Base-by-base conservation (phyloP, 2,113 vertebrate genomes). In the Mus pahari region DNA sequence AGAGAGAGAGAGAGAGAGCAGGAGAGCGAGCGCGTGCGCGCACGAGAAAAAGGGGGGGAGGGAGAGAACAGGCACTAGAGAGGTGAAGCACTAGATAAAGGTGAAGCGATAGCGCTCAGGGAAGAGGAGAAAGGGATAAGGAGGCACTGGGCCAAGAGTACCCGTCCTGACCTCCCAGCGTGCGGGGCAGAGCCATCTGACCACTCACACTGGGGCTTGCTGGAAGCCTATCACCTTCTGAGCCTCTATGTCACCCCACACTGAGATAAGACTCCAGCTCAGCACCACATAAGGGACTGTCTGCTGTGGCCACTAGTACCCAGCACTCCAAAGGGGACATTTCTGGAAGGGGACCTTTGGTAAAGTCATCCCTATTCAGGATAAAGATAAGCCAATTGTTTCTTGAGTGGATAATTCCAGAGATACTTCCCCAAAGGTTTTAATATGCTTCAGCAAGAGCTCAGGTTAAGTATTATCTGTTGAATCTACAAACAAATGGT, bases 321-420 rank as follows among this genome's bases (percentile, higher is more conserved):
- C 0, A 0, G 45, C 0, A 3, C 17, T 31, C 3, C n/a, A 20
- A 4, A 22, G 7, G 36, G 4, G 3, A 0, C 33, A 0, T 31
- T 39, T 39, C 33, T 0, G 53, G 7, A 45, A 14, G 42, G 2
- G 9, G 45, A 1, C 17, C 36, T 58, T 22, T 48, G 42, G 60
- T 28, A 50, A 39, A 17, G 48, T 7, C 33, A 2, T 1, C 8
- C 28, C 62, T 39, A 3, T 6, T 33, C 36, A 42, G 50, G n/a
- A 22, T 66, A 45, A 10, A 64, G 53, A 24, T 0, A 9, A 12
- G 4, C 50, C 55, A 0, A 14, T 28, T 48, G 73, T 58, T 20
- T 33, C 13, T 13, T 62, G 26, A 7, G 33, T 31, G 36, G 26
- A 13, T 12, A 16, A 19, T 22, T 75, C 81, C 2, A 66, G 26